phyloP scores from a whole-genome alignment of 2,888 invertebrate species.

The Habroteleia sp. region DNA sequence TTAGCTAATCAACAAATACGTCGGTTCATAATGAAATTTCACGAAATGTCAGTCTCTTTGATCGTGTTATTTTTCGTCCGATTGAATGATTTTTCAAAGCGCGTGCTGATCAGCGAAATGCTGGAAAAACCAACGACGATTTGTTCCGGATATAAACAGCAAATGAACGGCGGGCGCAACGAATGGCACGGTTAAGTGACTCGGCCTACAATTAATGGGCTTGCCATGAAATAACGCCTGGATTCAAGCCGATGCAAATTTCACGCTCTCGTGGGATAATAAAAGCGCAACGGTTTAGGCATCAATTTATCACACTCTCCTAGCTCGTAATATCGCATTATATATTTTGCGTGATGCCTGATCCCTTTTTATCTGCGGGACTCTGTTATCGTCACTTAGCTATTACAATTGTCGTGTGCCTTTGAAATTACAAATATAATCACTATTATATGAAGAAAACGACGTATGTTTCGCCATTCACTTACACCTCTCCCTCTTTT shows the following conservation, averaged over 20 bases:
- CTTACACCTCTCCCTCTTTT: no score
- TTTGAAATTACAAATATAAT: conserved; percentile 21
- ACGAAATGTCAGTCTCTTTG: conserved; percentile 16
- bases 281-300: conserved; percentile 66
- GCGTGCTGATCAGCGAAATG: conserved; percentile 28
- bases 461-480: no score
- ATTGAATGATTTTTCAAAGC: conserved; percentile 53
- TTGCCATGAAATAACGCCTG: conserved; percentile 51
- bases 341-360: conserved; percentile 63
- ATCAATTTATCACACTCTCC: conserved; percentile 73
- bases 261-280: conserved; percentile 57
- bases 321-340: conserved; percentile 71
- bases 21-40: conserved; percentile 15
- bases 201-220: conserved; percentile 62
- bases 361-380: conserved; percentile 17
- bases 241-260: conserved; percentile 59
- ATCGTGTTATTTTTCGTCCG: conserved; percentile 21
- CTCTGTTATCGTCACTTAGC: conserved; percentile 30
- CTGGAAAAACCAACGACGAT: conserved; percentile 63
- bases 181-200: conserved; percentile 62
- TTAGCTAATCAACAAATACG: conserved; percentile 20
- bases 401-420: conserved; percentile 27
- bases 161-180: conserved; percentile 57
- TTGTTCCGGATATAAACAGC: conserved; percentile 62
- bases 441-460: no score